A percentile compares a stretch with the other conserved stretches of the same genome.
Conservation (phyloP, 2,888 invertebrate species). For the Eulithis testata region DNA sequence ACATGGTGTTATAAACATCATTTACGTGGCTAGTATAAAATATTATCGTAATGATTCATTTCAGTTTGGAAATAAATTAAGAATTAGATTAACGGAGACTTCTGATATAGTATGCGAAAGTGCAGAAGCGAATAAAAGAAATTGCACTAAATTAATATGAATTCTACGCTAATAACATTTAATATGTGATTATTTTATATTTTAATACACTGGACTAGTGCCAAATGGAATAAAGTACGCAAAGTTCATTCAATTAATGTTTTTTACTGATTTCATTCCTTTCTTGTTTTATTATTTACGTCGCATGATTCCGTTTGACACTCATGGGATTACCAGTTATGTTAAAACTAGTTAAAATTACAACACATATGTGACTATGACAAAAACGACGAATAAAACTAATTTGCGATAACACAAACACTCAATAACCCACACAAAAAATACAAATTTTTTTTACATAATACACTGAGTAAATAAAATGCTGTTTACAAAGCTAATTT, state of each 20-base stretch:
- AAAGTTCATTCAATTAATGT: neutral
- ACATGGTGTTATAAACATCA: conserved; percentile 83
- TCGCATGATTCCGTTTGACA: conserved; percentile 2
- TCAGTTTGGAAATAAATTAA: conserved; percentile 33
- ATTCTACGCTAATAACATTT: conserved; percentile 49
- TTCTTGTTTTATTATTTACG: neutral
- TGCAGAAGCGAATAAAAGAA: conserved; percentile 46
- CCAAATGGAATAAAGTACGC: conserved; percentile 1
- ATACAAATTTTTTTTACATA: conserved; percentile 18
- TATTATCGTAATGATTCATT: conserved; percentile 55
- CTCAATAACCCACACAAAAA: conserved; percentile 27
- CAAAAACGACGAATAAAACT: conserved; percentile 22
- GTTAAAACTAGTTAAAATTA: conserved; percentile 28
- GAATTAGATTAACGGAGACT: conserved; percentile 17
- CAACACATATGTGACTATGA: conserved; percentile 24
- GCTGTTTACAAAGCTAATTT: conserved; percentile 27
- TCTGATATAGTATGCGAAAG: conserved; percentile 21
- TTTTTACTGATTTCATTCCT: too few species aligned
- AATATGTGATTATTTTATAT: conserved; percentile 6
- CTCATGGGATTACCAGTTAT: conserved; percentile 3
- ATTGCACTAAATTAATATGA: conserved; percentile 65
- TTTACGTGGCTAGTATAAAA: conserved; percentile 83
- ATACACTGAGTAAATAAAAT: conserved; percentile 27
- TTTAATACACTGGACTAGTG: conserved; percentile 6
- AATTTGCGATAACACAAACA: conserved; percentile 26